Conservation (phyloP, 2,113 vertebrate species). For the Mixornis gularis region DNA sequence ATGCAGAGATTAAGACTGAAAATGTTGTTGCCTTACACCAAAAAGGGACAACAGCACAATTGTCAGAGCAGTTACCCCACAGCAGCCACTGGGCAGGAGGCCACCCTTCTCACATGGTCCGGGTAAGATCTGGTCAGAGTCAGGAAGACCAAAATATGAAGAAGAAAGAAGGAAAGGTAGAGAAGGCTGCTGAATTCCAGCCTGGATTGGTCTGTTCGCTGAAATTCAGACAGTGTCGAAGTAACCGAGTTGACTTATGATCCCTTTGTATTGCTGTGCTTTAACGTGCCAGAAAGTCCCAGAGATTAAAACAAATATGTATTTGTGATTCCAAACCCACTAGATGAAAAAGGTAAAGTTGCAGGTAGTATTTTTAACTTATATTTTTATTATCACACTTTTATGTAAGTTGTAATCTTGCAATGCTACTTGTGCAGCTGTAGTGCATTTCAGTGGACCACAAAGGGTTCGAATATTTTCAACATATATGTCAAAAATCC, state of each 20-base stretch:
- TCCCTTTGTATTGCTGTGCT: background rate
- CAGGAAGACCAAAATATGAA: background rate
- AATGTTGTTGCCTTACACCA: background rate
- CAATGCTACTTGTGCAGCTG: background rate
- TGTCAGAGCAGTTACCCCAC: background rate
- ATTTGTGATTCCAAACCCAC: background rate
- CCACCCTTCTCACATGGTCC: background rate
- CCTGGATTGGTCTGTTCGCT: background rate
- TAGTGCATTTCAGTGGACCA: background rate
- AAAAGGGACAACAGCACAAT: background rate
- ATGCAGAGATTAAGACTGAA: background rate
- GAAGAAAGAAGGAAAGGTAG: background rate
- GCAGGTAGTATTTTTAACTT: background rate
- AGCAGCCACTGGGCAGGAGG: background rate
- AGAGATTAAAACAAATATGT: background rate
- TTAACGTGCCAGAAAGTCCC: fast-evolving
- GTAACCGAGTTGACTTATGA: background rate
- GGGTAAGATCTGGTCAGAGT: background rate
- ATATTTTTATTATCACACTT: background rate
- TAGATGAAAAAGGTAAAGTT: background rate
- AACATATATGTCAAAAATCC: background rate
- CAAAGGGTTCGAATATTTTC: background rate
- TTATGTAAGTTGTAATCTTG: background rate
- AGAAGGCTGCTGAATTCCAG: background rate
- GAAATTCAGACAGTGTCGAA: background rate